Evolutionary conservation across 2,888 invertebrate species (phyloP).

Genomic region (Papilio elwesi): DNA sequence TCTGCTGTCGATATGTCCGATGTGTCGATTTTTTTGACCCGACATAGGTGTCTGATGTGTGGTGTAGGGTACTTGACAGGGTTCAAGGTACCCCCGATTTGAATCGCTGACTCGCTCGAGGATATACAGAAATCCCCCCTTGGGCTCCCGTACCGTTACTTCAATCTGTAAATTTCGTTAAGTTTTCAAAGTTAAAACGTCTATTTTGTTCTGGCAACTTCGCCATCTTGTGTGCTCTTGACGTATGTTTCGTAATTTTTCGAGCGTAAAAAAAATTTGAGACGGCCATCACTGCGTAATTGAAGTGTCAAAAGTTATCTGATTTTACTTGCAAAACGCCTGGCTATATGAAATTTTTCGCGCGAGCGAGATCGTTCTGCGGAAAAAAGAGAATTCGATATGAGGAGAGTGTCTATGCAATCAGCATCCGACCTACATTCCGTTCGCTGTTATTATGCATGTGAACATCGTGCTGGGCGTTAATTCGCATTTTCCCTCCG

Average conservation of each 20-base stretch:
- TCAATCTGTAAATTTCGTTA: conserved; percentile 56
- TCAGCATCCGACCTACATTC: conserved; percentile 81
- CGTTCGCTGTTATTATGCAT: conserved; percentile 66
- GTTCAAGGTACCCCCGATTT: too few species aligned
- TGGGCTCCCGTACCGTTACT: conserved; percentile 39
- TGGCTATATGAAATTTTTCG: conserved; percentile 81
- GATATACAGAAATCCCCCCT: too few species aligned
- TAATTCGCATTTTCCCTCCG: conserved; percentile 54
- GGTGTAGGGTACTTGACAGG: too few species aligned
- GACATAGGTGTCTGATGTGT: too few species aligned
- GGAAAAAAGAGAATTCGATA: conserved; percentile 82
- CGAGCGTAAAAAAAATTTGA: conserved; percentile 67
- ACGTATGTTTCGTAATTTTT: conserved; percentile 71
- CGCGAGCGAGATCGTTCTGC: conserved; percentile 72
- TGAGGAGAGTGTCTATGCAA: conserved; percentile 76
- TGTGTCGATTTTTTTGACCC: too few species aligned
- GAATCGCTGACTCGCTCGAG: too few species aligned
- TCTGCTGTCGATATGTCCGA: too few species aligned
- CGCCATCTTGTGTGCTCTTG: conserved; percentile 69
- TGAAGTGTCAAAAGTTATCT: conserved; percentile 84
- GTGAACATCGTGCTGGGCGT: conserved; percentile 55
- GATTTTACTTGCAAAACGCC: conserved; percentile 84
- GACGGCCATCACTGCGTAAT: conserved; percentile 80
- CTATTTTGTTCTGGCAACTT: conserved; percentile 75
- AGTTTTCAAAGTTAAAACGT: conserved; percentile 52